Conservation (phyloP, 2,113 vertebrate genomes). For the Clarias batrachus region DNA sequence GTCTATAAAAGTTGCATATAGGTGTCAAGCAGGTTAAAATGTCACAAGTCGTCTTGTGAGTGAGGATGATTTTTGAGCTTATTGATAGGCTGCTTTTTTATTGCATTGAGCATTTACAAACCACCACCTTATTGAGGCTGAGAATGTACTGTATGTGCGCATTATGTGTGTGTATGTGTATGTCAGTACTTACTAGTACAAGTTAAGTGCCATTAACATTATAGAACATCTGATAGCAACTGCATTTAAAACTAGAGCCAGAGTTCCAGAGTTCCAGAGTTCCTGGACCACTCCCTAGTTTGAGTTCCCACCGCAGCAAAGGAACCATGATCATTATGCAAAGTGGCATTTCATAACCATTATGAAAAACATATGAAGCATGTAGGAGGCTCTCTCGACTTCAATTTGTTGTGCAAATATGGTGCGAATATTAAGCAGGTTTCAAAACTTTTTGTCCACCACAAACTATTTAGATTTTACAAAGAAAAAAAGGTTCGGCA, state of each 20-base stretch:
- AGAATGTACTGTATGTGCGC: too few species aligned
- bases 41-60: background rate
- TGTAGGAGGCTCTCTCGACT: background rate
- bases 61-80: background rate
- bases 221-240: background rate
- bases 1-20: background rate
- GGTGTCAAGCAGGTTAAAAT: background rate
- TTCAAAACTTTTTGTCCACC: background rate
- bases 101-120: background rate
- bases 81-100: background rate
- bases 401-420: background rate
- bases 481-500: background rate
- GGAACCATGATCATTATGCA: background rate
- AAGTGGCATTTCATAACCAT: background rate
- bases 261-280: background rate
- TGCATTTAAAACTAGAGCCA: background rate
- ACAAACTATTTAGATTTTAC: background rate
- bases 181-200: background rate
- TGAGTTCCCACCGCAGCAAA: background rate
- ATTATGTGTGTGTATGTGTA: too few species aligned
- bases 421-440: background rate
- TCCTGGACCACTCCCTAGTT: background rate
- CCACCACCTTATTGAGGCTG: background rate
- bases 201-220: background rate
- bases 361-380: background rate